Percentiles rank a stretch among this genome's conserved stretches.
These are phyloP conservation scores for Proterorhinus semilunaris DNA, from an alignment of 2,113 vertebrate genomes.

Conservation along the genomic window DNA sequence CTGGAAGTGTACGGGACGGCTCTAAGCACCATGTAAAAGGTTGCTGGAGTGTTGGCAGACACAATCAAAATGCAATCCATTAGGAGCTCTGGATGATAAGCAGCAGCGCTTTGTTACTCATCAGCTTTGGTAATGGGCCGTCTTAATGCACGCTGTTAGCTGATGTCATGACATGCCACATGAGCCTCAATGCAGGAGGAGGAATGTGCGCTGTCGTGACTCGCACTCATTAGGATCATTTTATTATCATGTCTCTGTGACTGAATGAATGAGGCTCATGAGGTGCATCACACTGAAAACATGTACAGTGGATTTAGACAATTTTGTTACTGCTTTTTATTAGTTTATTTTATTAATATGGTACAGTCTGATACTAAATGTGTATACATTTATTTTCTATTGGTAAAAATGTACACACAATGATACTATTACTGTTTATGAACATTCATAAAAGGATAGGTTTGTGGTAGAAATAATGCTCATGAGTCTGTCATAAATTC, in stretches of 20 bases:
- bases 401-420: too few species aligned
- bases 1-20: slow-evolving; percentile 64
- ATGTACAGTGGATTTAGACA: too few species aligned
- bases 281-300: too few species aligned
- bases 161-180: slow-evolving; percentile 63
- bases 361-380: too few species aligned
- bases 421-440: too few species aligned
- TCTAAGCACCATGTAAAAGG: slow-evolving; percentile 71
- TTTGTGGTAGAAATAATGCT: too few species aligned
- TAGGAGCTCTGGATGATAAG: slow-evolving; percentile 76
- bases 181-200: slow-evolving; percentile 53
- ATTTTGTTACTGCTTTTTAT: too few species aligned
- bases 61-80: slow-evolving; percentile 81
- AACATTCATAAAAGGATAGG: too few species aligned
- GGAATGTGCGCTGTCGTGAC: slow-evolving; percentile 69
- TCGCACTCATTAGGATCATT: slow-evolving; percentile 53
- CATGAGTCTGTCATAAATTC: too few species aligned
- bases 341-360: too few species aligned
- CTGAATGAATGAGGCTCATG: slow-evolving; percentile 13
- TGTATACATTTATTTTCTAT: too few species aligned
- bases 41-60: slow-evolving; percentile 63
- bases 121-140: slow-evolving; percentile 74
- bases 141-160: slow-evolving; percentile 59
- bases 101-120: slow-evolving; percentile 75
- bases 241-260: slow-evolving; percentile 51